Evolutionary conservation across 23 tunicate species (phyloP).

Genomic region (Trididemnum nubilum): DNA sequence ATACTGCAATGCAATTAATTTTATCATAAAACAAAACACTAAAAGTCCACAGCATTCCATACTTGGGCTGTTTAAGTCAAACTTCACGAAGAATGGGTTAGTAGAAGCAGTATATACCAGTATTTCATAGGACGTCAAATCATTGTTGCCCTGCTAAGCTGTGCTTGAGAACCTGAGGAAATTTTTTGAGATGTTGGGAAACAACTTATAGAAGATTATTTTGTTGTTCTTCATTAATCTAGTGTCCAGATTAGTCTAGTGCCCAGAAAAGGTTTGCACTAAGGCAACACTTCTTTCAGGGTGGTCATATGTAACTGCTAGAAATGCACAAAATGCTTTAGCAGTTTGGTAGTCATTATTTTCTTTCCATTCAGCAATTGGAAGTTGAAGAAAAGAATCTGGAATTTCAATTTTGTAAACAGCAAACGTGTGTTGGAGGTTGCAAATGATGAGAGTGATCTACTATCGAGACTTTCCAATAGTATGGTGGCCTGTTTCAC

Average conservation of each 20-base stretch:
- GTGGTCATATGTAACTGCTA: slow-evolving; percentile 8
- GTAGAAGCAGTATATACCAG: too few relatives aligned
- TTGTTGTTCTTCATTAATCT: not conserved
- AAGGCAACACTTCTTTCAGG: slow-evolving; percentile 7
- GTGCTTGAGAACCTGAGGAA: slow-evolving; percentile 9
- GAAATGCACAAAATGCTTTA: not conserved
- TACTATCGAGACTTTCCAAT: not conserved
- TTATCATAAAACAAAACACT: too few relatives aligned
- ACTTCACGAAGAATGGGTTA: too few relatives aligned
- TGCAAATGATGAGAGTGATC: not conserved
- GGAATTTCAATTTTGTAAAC: slow-evolving; percentile 3
- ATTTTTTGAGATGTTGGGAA: not conserved
- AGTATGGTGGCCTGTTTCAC: not conserved
- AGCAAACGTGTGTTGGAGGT: not conserved
- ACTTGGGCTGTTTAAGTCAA: too few relatives aligned
- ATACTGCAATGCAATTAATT: too few relatives aligned
- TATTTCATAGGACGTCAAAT: too few relatives aligned
- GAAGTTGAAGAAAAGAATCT: not conserved
- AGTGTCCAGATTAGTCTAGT: too few relatives aligned
- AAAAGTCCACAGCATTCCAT: too few relatives aligned
- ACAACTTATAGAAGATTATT: not conserved
- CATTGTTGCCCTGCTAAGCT: too few relatives aligned
- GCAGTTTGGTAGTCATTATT: not conserved
- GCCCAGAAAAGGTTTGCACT: not conserved
- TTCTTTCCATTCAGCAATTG: slow-evolving; percentile 6